Evolutionary conservation across 2,113 vertebrate genomes (phyloP), one percentile per base, ranked within the genome.

Genomic region (Neogobius melanostomus): DNA sequence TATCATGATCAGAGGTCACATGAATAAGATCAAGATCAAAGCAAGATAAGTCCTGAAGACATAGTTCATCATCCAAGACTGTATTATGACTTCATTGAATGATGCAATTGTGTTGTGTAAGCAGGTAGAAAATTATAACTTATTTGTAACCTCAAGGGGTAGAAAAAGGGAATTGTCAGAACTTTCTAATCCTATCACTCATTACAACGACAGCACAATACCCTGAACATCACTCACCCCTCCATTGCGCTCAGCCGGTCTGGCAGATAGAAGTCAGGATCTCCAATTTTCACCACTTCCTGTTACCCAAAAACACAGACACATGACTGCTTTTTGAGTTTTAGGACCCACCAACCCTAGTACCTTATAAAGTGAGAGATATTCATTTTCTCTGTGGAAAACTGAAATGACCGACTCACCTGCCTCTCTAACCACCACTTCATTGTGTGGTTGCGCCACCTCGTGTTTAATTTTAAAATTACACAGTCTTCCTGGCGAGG

Each of bases 161-260:
- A 42, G 12, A 42, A 42, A 28, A 56, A 11, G 1, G 12, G 12
- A 50, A 59, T 36, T 36, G 7, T 36, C 17, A 57, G 4, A 6
- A 57, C 12, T 61, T n/a, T 15, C 59, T 6, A 43, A 15, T 44
- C 12, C 42, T 8, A 12, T 44, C 42, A 8, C 52, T 36, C 28
- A 36, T 36, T 21, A 21, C 21, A 36, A 61, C 10, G 9, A 10
- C 54, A 44, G 14, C 11, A 60, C 52, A 53, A 17, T n/a, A 7
- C 51, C 16, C 52, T 53, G 8, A 17, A 17, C n/a, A 53, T 11
- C 8, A 81, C 85, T 81, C 72, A 87, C 86, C 59, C 14, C 5
- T 83, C 77, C 86, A 90, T 90, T 66, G 66, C 83, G 54, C 36
- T 45, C 2, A n/a, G 5, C 42, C 10, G 67, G 7, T 14, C 9